phyloP scores from a whole-genome alignment of 2,888 invertebrate species.

The Hypolimnas misippus region DNA sequence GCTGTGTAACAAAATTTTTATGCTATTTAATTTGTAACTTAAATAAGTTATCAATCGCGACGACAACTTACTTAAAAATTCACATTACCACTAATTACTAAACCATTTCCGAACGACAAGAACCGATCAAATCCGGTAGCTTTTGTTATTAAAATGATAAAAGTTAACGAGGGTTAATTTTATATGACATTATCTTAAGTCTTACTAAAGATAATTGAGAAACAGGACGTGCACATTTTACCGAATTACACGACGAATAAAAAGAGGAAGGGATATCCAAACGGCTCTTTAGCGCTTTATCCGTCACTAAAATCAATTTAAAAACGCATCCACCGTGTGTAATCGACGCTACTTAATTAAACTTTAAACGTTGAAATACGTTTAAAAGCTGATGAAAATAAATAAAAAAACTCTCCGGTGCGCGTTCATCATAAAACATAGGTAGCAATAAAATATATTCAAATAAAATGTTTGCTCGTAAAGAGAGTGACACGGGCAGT shows the following conservation, averaged over 20 bases:
- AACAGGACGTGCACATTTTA: conserved; percentile 39
- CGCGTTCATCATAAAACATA: conserved; percentile 72
- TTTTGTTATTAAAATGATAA: conserved; percentile 34
- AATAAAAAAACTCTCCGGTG: conserved; percentile 35
- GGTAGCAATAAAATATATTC: conserved; percentile 77
- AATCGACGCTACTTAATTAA: conserved; percentile 64
- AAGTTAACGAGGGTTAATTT: conserved; percentile 21
- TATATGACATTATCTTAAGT: conserved; percentile 42
- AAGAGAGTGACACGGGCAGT: conserved; percentile 77
- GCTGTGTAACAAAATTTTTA: neutral
- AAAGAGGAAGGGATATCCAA: conserved; percentile 28
- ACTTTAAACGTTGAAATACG: conserved; percentile 51
- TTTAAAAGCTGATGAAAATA: conserved; percentile 23
- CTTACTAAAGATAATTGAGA: conserved; percentile 38
- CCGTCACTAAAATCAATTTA: conserved; percentile 35
- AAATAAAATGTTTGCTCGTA: conserved; percentile 79
- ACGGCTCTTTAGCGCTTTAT: conserved; percentile 32
- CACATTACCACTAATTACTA: conserved; percentile 5
- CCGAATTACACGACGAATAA: conserved; percentile 39
- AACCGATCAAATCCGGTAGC: conserved; percentile 25
- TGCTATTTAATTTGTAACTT: neutral
- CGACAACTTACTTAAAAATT: conserved; percentile 4
- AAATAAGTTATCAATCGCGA: neutral
- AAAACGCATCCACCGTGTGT: conserved; percentile 55
- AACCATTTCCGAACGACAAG: conserved; percentile 17